Evolutionary conservation across 2,113 vertebrate genomes (phyloP).

Genomic region (Tor tambroides): DNA sequence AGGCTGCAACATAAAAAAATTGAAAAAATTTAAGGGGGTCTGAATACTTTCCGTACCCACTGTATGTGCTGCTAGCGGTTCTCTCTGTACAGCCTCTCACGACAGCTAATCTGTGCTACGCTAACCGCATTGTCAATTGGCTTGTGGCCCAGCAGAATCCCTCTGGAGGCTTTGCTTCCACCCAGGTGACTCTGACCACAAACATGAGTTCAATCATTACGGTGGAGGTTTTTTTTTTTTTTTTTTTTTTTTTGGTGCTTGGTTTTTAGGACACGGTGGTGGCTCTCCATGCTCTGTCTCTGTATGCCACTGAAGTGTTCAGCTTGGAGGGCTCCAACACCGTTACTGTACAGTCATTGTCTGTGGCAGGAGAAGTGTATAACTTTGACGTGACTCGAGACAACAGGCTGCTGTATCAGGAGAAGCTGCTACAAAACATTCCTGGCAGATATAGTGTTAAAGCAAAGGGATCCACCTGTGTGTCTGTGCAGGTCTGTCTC

Average conservation of each 20-base stretch:
- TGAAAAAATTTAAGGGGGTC: no score
- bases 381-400: no score
- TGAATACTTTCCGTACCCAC: no score
- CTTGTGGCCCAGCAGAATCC: slow-evolving; percentile 3
- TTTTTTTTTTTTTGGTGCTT: no score
- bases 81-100: neutral
- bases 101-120: neutral
- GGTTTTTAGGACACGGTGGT: slow-evolving; percentile 48
- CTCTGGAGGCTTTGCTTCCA: slow-evolving; percentile 5
- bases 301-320: neutral
- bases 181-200: neutral
- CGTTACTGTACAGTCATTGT: neutral
- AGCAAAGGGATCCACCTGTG: no score
- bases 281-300: slow-evolving; percentile 51
- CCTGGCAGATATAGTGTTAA: no score
- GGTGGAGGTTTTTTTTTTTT: neutral
- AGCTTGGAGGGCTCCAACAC: neutral
- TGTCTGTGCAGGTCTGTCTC: slow-evolving; percentile 73
- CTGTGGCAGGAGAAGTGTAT: no score
- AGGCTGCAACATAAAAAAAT: no score
- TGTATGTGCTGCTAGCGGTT: neutral
- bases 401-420: no score
- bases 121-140: slow-evolving; percentile 12
- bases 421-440: no score
- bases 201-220: neutral